Percentiles rank a stretch among this genome's conserved stretches.
These are phyloP conservation scores for Upupa epops DNA, from an alignment of 2,113 vertebrate species.

Conservation along the genomic window DNA sequence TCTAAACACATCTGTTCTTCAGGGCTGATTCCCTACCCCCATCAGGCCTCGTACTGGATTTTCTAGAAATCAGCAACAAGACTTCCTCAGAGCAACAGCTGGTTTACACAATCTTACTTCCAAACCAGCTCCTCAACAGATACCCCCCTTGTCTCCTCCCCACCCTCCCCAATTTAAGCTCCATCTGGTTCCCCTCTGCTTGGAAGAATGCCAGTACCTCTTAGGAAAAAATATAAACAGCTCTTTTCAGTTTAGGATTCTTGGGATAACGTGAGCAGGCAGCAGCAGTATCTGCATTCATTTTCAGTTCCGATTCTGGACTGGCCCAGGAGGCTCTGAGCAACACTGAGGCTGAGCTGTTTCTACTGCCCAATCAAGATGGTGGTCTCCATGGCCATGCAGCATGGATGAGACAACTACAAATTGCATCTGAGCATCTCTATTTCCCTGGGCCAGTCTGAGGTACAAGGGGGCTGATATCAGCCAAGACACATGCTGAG, in stretches of 20 bases:
- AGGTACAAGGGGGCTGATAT: not conserved
- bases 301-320: not conserved
- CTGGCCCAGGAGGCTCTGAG: not conserved
- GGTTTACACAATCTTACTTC: conserved; percentile 15
- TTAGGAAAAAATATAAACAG: not conserved
- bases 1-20: not conserved
- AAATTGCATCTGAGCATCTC: not conserved
- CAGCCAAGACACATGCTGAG: not conserved
- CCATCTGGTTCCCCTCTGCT: conserved; percentile 26
- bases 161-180: not conserved
- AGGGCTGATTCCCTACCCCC: not conserved
- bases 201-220: conserved; percentile 14
- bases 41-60: not conserved
- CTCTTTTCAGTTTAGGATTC: not conserved
- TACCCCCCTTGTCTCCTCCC: not conserved
- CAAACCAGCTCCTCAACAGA: not conserved
- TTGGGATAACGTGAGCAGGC: not conserved
- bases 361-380: not conserved
- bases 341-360: not conserved
- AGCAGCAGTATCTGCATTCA: not conserved
- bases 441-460: accelerated
- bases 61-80: not conserved
- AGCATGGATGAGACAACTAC: not conserved
- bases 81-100: not conserved
- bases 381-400: not conserved